Evolutionary conservation across 2,888 invertebrate species (phyloP).

Genomic region (Phragmatobia fuliginosa): DNA sequence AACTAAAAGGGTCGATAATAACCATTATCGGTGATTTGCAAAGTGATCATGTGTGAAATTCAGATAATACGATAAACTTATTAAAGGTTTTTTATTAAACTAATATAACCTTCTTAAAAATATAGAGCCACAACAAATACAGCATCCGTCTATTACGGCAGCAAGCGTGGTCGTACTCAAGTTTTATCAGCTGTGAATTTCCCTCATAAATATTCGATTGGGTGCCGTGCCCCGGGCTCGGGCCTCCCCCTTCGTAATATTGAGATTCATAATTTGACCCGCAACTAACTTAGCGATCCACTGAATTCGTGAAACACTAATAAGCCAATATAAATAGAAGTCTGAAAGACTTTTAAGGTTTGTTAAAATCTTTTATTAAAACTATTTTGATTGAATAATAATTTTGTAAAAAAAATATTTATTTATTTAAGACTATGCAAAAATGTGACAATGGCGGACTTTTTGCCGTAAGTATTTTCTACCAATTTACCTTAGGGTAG

Average conservation of each 20-base stretch:
- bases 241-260: constrained; percentile 69
- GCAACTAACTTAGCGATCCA: constrained; percentile 66
- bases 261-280: constrained; percentile 80
- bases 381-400: neutral
- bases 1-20: constrained; percentile 12
- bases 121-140: constrained; percentile 46
- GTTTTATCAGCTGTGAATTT: constrained; percentile 82
- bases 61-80: constrained; percentile 11
- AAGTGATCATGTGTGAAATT: constrained; percentile 15
- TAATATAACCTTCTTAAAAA: constrained; percentile 35
- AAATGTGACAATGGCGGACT: too few species aligned
- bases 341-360: constrained; percentile 22
- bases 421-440: too few species aligned
- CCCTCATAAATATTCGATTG: constrained; percentile 84
- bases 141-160: constrained; percentile 66
- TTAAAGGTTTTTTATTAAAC: constrained; percentile 17
- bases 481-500: too few species aligned
- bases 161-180: constrained; percentile 54
- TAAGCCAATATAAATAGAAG: constrained; percentile 56
- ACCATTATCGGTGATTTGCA: constrained; percentile 21
- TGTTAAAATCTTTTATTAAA: neutral
- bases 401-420: too few species aligned
- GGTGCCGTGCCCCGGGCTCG: constrained; percentile 54
- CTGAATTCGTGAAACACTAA: constrained; percentile 66
- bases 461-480: too few species aligned